Evolutionary conservation across 2,888 invertebrate species (phyloP), one percentile per base, ranked within the genome.

Genomic region (Actias luna): DNA sequence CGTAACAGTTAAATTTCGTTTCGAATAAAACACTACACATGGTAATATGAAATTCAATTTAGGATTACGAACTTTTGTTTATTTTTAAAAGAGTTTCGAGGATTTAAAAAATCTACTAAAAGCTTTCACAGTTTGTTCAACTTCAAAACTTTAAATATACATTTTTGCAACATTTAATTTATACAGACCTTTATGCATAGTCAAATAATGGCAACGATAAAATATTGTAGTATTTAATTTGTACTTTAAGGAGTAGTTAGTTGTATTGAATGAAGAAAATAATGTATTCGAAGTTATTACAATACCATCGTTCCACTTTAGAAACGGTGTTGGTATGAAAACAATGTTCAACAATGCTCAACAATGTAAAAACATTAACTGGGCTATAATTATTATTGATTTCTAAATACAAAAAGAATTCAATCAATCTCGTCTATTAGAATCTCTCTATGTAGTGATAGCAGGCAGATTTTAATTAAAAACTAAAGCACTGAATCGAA

Each of bases 61-160:
- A 50, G 46, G 46, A 50, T 50, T 50, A 50, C 46, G 12, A 22
- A 50, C 46, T 50, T 50, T 50, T 25, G 25, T 50, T 50, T 25
- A 50, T 50, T 50, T 25, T 12, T 25, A 50, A 50, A 2, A 12
- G 46, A 25, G 22, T 50, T 50, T 25, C 22, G 25, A 3, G 46
- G 25, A 25, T 25, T 50, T 25, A 22, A 50, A 50, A 50, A 50
- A 25, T 50, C 25, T 50, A 50, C 25, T 50, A 50, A 50, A 50
- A 50, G 46, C 46, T 50, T 50, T 50, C 25, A 12, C 22, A 50
- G 22, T 50, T 22, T 50, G 46, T 50, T 50, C 25, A 50, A 50
- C 46, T 50, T 50, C 25, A 50, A 25, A 25, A 22, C 46, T 50
- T 22, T 25, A 25, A 8, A 2, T n/a, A n/a, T 25, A 22, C 22